Base-by-base conservation (phyloP, 2,113 vertebrate genomes). In the Mirounga angustirostris region DNA sequence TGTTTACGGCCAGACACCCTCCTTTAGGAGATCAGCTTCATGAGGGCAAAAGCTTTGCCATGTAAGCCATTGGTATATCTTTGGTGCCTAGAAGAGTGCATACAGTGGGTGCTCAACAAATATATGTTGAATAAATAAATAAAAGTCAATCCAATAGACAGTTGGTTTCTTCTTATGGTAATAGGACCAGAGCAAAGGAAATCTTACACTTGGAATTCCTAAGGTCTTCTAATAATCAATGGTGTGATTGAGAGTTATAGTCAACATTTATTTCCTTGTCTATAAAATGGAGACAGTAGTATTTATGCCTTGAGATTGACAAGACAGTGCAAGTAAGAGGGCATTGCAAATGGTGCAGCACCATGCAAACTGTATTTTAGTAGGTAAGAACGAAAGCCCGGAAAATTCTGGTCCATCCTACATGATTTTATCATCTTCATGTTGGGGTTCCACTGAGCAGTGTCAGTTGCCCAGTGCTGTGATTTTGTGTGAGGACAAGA, bases 401-500 rank as follows among this genome's bases (percentile, higher is more conserved):
- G 24, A 30, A 76, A 13, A 7, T 43, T n/a, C 58, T 52, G 11
- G 28, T 63, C 33, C 30, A 33, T 67, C 14, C 36, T 33, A 0
- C 22, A n/a, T 15, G 0, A 12, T 52, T 59, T 46, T 46, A 3
- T 10, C 7, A 4, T 90, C 1, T 5, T 52, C 21, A 24, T 3
- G 2, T 43, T 65, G 21, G 15, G 58, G 12, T 65, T 14, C 16
- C 30, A 21, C 2, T 15, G 14, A 61, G 36, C 12, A 18, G 56
- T 0, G 0, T 18, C 24, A 19, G 4, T 16, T 91, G 43, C 80
- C 33, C 10, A 24, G 0, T 12, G 10, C 16, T 83, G 3, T 19
- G 58, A 52, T 1, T 54, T 12, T 63, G 7, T 3, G 4, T 58
- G n/a, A 83, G 5, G 21, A 33, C 5, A 50, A 33, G 52, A 36